Evolutionary conservation across 2,797 vertebrate species (phyloP), one percentile per base, ranked within the genome.

Genomic region (Mormyrops boulengeri): DNA sequence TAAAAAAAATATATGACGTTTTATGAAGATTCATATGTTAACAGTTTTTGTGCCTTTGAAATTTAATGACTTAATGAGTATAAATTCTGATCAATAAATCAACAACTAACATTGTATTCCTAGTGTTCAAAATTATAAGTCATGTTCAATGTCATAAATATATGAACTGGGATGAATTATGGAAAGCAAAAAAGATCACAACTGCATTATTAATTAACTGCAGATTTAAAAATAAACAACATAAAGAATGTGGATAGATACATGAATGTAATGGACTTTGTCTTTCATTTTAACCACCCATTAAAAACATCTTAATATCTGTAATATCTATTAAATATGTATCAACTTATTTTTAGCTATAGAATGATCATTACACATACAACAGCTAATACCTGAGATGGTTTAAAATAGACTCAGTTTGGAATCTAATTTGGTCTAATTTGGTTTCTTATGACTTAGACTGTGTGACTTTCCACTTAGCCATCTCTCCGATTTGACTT

Each of bases 361-460:
- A 80, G 80, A 89, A 19, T 17, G 80, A 69, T 34, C 47, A 9
- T 86, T 89, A 34, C 9, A 44, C 44, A 86, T 19, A 60, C 38
- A 85, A 17, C 53, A 66, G 77, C 34, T 80, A 44, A 38, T 80
- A 44, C 73, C 38, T 85, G 69, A 41, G 77, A 52, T 85, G 69
- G 53, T 86, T 84, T 92, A 90, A 92, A 91, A 91, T 92, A 91
- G 90, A 90, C 82, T 85, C 86, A 60, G 60, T 90, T 22, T 52
- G 9, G 57, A 86, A 55, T 80, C 85, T 91, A 88, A 87, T 88
- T 91, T 90, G 26, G 26, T 30, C 26, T 30, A 30, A 30, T 30
- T 30, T 30, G 26, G 26, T 30, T 30, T 30, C 26, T 30, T 30
- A 30, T 30, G 26, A 30, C 26, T 30, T 30, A 30, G 26, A 30